phyloP scores from a whole-genome alignment of 2,888 invertebrate genomes.

The Nemurella pictetii region DNA sequence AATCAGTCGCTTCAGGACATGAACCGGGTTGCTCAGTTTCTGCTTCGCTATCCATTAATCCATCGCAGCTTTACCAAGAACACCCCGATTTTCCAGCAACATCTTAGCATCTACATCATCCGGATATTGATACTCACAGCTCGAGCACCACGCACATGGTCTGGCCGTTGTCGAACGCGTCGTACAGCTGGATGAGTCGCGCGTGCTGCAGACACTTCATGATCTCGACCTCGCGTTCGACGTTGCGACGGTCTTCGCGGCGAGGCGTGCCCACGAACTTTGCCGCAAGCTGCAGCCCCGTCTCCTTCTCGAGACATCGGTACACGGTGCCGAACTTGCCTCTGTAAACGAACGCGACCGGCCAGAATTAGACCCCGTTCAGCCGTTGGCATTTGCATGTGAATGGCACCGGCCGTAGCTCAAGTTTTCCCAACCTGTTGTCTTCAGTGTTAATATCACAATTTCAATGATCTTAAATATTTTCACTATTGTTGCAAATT shows the following conservation, averaged over 20 bases:
- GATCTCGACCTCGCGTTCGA: slow-evolving; percentile 94
- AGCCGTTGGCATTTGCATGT: slow-evolving; percentile 11
- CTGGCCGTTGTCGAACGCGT: slow-evolving; percentile 91
- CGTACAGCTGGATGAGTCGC: slow-evolving; percentile 93
- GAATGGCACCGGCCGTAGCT: too few species aligned
- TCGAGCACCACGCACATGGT: slow-evolving; percentile 97
- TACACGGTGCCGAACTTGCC: slow-evolving; percentile 98
- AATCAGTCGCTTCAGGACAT: too few species aligned
- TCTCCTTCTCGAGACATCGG: slow-evolving; percentile 82
- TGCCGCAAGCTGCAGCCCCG: slow-evolving; percentile 82
- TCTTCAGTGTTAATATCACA: too few species aligned
- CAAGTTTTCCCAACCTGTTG: too few species aligned
- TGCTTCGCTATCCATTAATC: too few species aligned
- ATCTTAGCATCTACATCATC: too few species aligned
- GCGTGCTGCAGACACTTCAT: slow-evolving; percentile 95
- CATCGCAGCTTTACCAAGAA: too few species aligned
- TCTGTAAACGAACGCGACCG: slow-evolving; percentile 56
- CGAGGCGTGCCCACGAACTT: slow-evolving; percentile 87
- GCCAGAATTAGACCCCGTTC: neutral
- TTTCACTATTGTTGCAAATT: too few species aligned
- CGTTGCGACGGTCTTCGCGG: slow-evolving; percentile 86
- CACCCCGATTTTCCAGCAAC: too few species aligned
- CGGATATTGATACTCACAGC: slow-evolving; percentile 77
- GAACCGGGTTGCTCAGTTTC: too few species aligned
- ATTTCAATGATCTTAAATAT: too few species aligned